phyloP scores from a whole-genome alignment of 2,113 vertebrate species.

The Grantiella picta region DNA sequence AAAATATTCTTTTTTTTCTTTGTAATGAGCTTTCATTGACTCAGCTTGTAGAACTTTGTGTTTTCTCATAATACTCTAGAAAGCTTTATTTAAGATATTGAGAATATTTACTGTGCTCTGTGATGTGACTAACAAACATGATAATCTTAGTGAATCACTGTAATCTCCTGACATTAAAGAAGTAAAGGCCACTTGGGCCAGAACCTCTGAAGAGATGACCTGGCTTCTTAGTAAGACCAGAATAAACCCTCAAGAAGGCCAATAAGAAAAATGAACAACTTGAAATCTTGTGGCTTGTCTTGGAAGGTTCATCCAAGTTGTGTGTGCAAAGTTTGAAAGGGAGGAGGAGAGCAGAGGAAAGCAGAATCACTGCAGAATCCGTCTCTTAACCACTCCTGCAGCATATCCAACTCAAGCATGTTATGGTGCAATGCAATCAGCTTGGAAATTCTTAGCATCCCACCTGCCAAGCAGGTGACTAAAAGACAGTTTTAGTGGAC shows the following conservation, averaged over 20 bases:
- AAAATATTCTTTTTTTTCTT: neutral
- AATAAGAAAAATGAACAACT: neutral
- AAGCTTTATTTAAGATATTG: neutral
- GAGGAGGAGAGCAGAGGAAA: neutral
- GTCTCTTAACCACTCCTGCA: neutral
- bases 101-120: neutral
- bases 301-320: neutral
- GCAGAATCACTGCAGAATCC: neutral
- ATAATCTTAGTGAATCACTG: neutral
- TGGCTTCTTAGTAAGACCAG: neutral
- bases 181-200: neutral
- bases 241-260: neutral
- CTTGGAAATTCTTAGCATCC: neutral
- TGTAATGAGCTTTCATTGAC: neutral
- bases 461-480: neutral
- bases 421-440: fast-evolving
- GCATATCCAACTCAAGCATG: neutral
- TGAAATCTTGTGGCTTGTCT: neutral
- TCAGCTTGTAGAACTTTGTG: neutral
- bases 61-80: neutral
- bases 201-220: neutral
- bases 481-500: neutral
- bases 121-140: neutral
- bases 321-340: neutral
- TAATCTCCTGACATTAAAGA: neutral